Evolutionary conservation across 2,888 invertebrate species (phyloP), one percentile per base, ranked within the genome.

Genomic region (Drosophila histrio): DNA sequence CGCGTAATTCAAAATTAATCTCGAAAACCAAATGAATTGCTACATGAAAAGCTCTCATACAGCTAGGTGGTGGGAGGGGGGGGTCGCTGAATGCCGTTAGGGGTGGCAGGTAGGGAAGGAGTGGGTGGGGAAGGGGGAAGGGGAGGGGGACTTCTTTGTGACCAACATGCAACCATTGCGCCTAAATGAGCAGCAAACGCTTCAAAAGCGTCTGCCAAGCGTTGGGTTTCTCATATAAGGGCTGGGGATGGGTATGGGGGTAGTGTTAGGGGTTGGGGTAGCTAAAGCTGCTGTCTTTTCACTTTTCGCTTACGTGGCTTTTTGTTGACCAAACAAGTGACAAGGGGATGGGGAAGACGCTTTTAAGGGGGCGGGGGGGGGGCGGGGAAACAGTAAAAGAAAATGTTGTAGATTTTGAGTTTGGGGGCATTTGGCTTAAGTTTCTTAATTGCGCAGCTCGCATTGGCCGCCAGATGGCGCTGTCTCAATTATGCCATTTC

Each of bases 1-100:
- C 81, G 79, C 83, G 77, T 80, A 87, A 82, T 82, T 86, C 84
- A 83, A 81, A 83, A 83, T 83, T 83, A 83, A 83, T 83, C 87
- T 80, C 72, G 60, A 62, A 80, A 77, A 72, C 75, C 78, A 75
- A 67, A 77, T 80, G 84, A 84, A 79, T 60, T 69, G 68, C 79
- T 24, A 79, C 68, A 76, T 73, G 69, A 73, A 75, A 74, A 67
- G 62, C 73, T 39, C 17, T 43, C 11, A 38, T 26, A 7, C 4
- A 8, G 24, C 21, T 8, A 41, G 56, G 13, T 19, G 52, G 1
- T 7, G 21, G 36, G 13, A 22, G n/a, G 30, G 1, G n/a, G n/a
- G n/a, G n/a, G n/a, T n/a, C n/a, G n/a, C n/a, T 7, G 13, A 6
- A 44, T 26, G 17, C 15, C 2, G 30, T 28, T 17, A 30, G 30